A percentile compares a stretch with the other conserved stretches of the same genome.
Evolutionary conservation across 2,888 invertebrate genomes (phyloP).

Genomic region (Drosophila fulvimacula): DNA sequence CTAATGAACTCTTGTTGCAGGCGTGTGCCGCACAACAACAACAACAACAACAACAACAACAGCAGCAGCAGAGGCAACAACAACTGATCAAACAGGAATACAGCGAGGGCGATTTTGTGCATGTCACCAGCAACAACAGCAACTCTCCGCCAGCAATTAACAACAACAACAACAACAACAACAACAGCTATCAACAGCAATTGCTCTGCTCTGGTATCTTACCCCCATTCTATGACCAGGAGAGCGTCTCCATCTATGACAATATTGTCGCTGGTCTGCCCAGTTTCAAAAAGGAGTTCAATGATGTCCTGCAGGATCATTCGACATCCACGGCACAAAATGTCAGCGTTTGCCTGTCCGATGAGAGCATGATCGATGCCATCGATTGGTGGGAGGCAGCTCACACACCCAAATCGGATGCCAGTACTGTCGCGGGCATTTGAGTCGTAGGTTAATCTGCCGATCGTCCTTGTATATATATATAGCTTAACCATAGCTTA

Average conservation of each 20-base stretch:
- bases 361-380: conserved; percentile 86
- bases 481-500: conserved; percentile 28
- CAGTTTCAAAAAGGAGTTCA: conserved; percentile 81
- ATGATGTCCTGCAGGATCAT: conserved; percentile 83
- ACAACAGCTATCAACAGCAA: conserved; percentile 46
- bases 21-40: conserved; percentile 79
- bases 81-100: conserved; percentile 75
- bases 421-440: conserved; percentile 46
- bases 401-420: conserved; percentile 84
- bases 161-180: conserved; percentile 39
- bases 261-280: conserved; percentile 68
- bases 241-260: conserved; percentile 66
- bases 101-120: conserved; percentile 55
- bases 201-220: conserved; percentile 61
- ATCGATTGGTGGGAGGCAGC: conserved; percentile 86
- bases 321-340: conserved; percentile 48
- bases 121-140: conserved; percentile 48
- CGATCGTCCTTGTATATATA: conserved; percentile 33
- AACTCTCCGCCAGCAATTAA: conserved; percentile 48
- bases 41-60: conserved; percentile 54
- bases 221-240: conserved; percentile 76
- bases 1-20: conserved; percentile 82
- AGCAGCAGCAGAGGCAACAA: conserved; percentile 20
- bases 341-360: conserved; percentile 81
- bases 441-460: not conserved